Conservation (phyloP, 1,140 invertebrate genomes). For the Drosophila pectinifera region DNA sequence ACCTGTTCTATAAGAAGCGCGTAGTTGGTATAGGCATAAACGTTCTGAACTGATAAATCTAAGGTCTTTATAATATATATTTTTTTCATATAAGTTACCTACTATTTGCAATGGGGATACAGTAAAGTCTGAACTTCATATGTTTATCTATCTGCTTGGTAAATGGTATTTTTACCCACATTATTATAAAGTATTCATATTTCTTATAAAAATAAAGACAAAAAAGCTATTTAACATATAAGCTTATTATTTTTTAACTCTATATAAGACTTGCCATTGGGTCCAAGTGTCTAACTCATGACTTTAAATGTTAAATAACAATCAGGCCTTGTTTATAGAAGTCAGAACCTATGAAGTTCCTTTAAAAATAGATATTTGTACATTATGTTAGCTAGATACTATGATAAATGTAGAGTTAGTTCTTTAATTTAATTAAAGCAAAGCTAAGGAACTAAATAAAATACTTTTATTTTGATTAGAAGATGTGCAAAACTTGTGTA, state of each 20-base stretch:
- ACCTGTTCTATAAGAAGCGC: conserved; percentile 6
- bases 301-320: too few relatives aligned
- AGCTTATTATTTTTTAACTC: neutral
- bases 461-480: neutral
- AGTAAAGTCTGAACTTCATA: too few relatives aligned
- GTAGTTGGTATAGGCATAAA: conserved; percentile 11
- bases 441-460: neutral
- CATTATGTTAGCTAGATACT: neutral
- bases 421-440: neutral
- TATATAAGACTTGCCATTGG: neutral
- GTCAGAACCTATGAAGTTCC: neutral
- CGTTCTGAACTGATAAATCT: neutral
- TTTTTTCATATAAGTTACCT: neutral
- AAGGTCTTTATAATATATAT: neutral
- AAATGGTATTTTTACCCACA: neutral
- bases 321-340: neutral
- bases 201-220: neutral
- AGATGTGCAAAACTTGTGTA: neutral
- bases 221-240: neutral
- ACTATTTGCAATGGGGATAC: too few relatives aligned
- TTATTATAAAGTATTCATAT: too few relatives aligned
- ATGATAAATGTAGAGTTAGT: neutral
- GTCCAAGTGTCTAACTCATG: neutral
- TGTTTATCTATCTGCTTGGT: too few relatives aligned
- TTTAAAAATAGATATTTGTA: neutral